Evolutionary conservation across 2,888 invertebrate genomes (phyloP).

Genomic region (Hydroisotoma schaefferi): DNA sequence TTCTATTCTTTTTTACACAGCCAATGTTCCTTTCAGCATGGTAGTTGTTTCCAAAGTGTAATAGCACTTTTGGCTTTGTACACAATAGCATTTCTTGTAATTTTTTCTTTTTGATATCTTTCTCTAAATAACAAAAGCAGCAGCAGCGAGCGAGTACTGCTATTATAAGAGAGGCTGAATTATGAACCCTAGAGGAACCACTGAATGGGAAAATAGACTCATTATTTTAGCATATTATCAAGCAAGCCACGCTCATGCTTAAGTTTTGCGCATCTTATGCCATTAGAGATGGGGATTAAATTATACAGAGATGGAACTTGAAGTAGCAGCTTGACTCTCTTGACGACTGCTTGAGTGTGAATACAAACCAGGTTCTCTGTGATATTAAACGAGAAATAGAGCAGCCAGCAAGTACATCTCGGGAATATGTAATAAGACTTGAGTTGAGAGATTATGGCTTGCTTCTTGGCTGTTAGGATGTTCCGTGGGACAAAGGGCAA

Average conservation of each 20-base stretch:
- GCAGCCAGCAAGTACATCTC: not conserved
- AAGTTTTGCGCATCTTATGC: not conserved
- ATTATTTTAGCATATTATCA: conserved; percentile 25
- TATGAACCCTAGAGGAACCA: not conserved
- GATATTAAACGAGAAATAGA: conserved; percentile 3
- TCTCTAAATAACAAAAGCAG: too few species aligned
- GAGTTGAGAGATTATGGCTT: too few species aligned
- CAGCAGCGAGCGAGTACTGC: conserved; percentile 5
- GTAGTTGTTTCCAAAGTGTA: too few species aligned
- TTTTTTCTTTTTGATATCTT: too few species aligned
- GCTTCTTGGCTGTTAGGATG: too few species aligned
- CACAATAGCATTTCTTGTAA: conserved; percentile 1
- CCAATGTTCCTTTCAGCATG: not conserved
- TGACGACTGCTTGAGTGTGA: conserved; percentile 3
- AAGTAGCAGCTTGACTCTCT: conserved; percentile 4
- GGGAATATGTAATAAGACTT: conserved; percentile 1
- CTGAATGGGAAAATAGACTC: conserved; percentile 1
- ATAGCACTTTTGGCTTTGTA: too few species aligned
- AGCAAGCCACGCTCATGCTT: not conserved
- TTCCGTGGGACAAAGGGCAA: not conserved
- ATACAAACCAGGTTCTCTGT: conserved; percentile 10
- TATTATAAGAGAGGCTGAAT: conserved; percentile 1
- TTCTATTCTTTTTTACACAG: not conserved
- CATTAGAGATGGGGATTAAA: not conserved
- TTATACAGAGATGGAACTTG: not conserved